Base-by-base conservation (phyloP, 2,888 invertebrate species). In the Villa cingulata region DNA sequence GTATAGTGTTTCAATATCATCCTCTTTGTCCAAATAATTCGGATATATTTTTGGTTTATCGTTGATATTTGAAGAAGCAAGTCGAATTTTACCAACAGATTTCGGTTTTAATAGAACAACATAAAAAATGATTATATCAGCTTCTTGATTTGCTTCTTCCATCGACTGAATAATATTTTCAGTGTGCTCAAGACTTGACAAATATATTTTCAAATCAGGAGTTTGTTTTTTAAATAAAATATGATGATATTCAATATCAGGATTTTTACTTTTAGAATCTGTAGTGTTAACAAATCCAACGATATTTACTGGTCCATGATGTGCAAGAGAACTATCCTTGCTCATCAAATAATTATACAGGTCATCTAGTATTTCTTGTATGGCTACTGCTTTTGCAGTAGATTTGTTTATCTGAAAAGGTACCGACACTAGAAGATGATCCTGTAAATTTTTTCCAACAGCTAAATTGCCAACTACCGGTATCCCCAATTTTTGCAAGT, bases 371-470 rank as follows among this genome's bases (percentile, higher is more conserved):
- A 51, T 20, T 0, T 58, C 53, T 62, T 62, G 52, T 60, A 67
- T 17, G 59, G 58, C 51, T 0, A 52, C 19, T 0, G 51, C 19
- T 17, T 60, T 20, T 0, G 57, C 51, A 4, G 17, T 50, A 0
- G 65, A 59, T n/a, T 53, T 53, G 2, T 75, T 73, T 54, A 76
- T 64, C 17, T 61, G 53, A 14, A 64, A 32, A n/a, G 12, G 3
- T 12, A 32, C 12, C 4, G 59, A 57, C 48, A 81, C 70, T 12
- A 78, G 80, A 42, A 84, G 79, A 60, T 89, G 88, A 60, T 89
- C 88, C 62, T 87, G 86, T 1, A 89, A 70, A 59, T 87, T 83
- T 51, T 80, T 72, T 1, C 85, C 86, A 1, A 87, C 86, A 37
- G 53, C 51, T 32, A 65, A 45, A 39, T 62, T 55, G 12, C 46